Conservation (phyloP, 2,797 vertebrate genomes). For the Lithobates sylvaticus region DNA sequence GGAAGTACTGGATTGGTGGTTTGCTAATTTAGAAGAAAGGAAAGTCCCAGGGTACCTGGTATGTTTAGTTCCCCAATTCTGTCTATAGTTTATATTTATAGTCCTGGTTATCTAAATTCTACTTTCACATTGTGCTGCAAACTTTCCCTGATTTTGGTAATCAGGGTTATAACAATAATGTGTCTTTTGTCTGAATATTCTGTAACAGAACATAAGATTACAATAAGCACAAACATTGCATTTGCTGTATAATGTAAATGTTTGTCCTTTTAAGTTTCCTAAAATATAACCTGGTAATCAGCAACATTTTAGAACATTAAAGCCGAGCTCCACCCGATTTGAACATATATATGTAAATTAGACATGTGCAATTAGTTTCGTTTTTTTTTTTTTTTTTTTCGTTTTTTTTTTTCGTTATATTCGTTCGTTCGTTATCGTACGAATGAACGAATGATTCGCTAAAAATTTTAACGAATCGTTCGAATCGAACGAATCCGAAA, state of each 20-base stretch:
- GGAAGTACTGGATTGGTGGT: not conserved
- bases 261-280: not conserved
- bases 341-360: too few relatives aligned
- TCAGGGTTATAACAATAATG: not conserved
- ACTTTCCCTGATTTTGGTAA: not conserved
- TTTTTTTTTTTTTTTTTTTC: too few relatives aligned
- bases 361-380: too few relatives aligned
- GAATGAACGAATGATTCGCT: too few relatives aligned
- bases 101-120: not conserved
- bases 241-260: not conserved
- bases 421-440: too few relatives aligned
- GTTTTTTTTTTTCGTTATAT: too few relatives aligned
- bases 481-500: too few relatives aligned
- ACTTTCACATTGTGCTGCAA: not conserved
- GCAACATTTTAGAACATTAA: too few relatives aligned
- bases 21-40: not conserved
- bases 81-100: not conserved
- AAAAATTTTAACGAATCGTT: too few relatives aligned
- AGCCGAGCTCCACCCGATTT: too few relatives aligned
- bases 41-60: conserved; percentile 36
- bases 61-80: not conserved
- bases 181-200: not conserved
- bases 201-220: not conserved
- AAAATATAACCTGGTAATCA: too few relatives aligned
- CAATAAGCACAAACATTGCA: not conserved